A percentile compares a stretch with the other conserved stretches of the same genome.
phyloP scores from a whole-genome alignment of 2,113 vertebrate genomes.

The Sisor rabdophorus region DNA sequence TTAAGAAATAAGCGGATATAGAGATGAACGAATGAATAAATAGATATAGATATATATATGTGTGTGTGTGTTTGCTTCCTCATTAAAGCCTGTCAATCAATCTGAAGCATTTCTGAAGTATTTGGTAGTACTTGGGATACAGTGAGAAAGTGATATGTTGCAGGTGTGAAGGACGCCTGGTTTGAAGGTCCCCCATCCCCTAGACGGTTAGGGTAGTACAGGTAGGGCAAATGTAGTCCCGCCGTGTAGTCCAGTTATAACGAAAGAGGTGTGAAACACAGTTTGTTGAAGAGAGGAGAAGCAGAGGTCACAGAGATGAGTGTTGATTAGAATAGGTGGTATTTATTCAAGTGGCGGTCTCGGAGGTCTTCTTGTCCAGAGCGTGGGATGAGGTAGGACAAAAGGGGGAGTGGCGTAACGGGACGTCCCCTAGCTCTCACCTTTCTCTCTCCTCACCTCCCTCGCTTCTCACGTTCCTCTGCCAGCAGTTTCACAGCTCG shows the following conservation, averaged over 20 bases:
- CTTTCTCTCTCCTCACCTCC: slow-evolving; percentile 43
- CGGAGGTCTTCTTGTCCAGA: slow-evolving; percentile 35
- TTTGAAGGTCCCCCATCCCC: slow-evolving; percentile 14
- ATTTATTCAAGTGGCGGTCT: slow-evolving; percentile 5
- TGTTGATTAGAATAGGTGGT: slow-evolving; percentile 21
- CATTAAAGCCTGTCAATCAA: background rate
- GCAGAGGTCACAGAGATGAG: slow-evolving; percentile 36
- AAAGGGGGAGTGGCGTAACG: slow-evolving; percentile 41
- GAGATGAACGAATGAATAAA: too few relatives aligned
- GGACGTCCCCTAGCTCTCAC: slow-evolving; percentile 47
- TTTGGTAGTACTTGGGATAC: background rate
- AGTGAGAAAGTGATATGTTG: background rate
- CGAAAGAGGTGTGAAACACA: slow-evolving; percentile 33
- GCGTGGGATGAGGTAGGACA: slow-evolving; percentile 38
- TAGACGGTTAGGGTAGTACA: slow-evolving; percentile 2
- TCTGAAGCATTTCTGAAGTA: background rate
- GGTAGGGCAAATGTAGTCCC: slow-evolving; percentile 27
- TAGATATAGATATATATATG: too few relatives aligned
- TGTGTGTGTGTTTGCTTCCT: too few relatives aligned
- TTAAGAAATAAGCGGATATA: too few relatives aligned
- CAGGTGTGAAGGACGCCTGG: slow-evolving; percentile 11
- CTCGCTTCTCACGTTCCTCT: slow-evolving; percentile 52
- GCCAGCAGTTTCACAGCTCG: slow-evolving; percentile 46
- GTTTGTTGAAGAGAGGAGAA: slow-evolving; percentile 32
- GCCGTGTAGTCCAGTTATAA: slow-evolving; percentile 9